phyloP scores from a whole-genome alignment of 2,888 invertebrate genomes.

The Pheosia gnoma region DNA sequence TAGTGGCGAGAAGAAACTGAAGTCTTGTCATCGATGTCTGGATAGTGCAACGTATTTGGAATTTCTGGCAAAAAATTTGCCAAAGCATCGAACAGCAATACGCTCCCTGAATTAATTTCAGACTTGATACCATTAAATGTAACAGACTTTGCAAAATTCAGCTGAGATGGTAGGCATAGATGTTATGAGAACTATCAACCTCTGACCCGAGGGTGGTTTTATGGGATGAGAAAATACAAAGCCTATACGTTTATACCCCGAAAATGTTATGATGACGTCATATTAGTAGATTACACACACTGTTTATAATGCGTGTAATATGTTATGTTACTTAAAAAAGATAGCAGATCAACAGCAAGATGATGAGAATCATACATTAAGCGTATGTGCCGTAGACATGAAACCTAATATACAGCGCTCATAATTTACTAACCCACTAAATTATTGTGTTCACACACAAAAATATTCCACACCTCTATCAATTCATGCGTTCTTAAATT shows the following conservation, averaged over 20 bases:
- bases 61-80: too few relatives aligned
- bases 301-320: neutral
- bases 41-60: too few relatives aligned
- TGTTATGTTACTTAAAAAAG: neutral
- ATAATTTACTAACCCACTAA: neutral
- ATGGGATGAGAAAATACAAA: neutral
- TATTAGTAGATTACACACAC: constrained; percentile 1
- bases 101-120: too few relatives aligned
- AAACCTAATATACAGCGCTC: neutral
- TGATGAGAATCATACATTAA: neutral
- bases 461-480: constrained; percentile 5
- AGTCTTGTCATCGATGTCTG: too few relatives aligned
- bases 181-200: too few relatives aligned
- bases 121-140: too few relatives aligned
- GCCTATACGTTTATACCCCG: neutral
- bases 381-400: neutral
- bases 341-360: neutral
- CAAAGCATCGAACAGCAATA: too few relatives aligned
- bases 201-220: neutral
- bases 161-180: too few relatives aligned
- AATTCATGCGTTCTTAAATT: constrained; percentile 4
- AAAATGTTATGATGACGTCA: neutral
- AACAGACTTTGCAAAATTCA: too few relatives aligned
- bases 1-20: too few relatives aligned
- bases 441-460: neutral